Base-by-base conservation (phyloP, 2,888 invertebrate species). In the Caenorhabditis sp. region DNA sequence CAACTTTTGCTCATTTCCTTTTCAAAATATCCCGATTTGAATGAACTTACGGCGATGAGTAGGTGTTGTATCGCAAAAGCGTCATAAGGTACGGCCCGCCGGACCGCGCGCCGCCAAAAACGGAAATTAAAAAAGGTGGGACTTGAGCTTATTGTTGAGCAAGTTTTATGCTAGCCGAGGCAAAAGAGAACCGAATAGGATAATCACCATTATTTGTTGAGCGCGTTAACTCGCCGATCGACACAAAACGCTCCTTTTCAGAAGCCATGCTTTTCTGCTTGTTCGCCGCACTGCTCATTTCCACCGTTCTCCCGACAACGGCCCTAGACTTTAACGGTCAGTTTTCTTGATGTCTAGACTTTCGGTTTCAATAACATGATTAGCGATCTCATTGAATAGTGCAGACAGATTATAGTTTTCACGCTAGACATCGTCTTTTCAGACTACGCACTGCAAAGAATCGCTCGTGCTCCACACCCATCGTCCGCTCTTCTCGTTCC, bases 41-140 rank as follows among this genome's bases (percentile, higher is more conserved):
- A 27, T 56, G 55, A 53, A 55, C 59, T 56, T 71, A 22, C 27
- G 45, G 35, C 41, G 43, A 59, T 70, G 70, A 70, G 70, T 70
- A 70, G 70, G 70, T 70, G 70, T 70, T 24, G 55, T 66, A 66
- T 30, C 37, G 26, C n/a, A n/a, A 27, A n/a, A n/a, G 17, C 70
- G 70, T 70, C 70, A 70, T 35, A 43, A 58, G 58, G 43, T 53
- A 24, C 7, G 37, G 37, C 26, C 32, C 59, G 43, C 27, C 37
- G 48, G 46, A 8, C 22, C 35, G 20, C 32, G 32, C 37, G 58
- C 24, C n/a, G n/a, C n/a, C n/a, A 35, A 24, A 24, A 68, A 52
- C 70, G 75, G 75, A 76, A 76, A 76, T 76, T 76, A 55, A 70
- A 76, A 75, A 76, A 76, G 75, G 75, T 65, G 75, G 75, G 56